phyloP scores from a whole-genome alignment of 1,140 invertebrate species.

The Macrocentrus cingulum region DNA sequence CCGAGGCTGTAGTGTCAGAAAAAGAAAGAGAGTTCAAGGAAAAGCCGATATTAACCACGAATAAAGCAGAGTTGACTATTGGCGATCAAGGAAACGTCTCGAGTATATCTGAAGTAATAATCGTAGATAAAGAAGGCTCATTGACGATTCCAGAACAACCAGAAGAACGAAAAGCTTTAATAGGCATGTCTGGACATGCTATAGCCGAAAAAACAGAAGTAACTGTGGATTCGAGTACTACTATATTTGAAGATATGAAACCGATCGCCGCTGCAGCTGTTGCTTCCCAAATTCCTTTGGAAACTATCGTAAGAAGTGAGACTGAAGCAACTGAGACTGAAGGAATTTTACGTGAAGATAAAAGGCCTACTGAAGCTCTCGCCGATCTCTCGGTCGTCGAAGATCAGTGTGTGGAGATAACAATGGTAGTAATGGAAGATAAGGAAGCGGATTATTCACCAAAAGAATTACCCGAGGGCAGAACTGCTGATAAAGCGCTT shows the following conservation, averaged over 20 bases:
- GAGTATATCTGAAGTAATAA: slow-evolving; percentile 52
- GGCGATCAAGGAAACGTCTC: slow-evolving; percentile 53
- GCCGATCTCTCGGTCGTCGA: slow-evolving; percentile 47
- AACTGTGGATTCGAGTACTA: slow-evolving; percentile 44
- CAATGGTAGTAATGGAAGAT: slow-evolving; percentile 50
- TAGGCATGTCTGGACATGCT: slow-evolving; percentile 50
- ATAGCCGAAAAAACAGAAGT: slow-evolving; percentile 57
- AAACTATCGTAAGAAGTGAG: slow-evolving; percentile 44
- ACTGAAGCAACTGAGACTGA: slow-evolving; percentile 48
- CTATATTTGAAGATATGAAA: slow-evolving; percentile 43
- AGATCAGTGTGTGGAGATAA: slow-evolving; percentile 47
- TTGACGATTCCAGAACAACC: slow-evolving; percentile 45
- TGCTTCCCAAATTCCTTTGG: slow-evolving; percentile 44
- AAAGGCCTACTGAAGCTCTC: slow-evolving; percentile 36
- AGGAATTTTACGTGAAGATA: slow-evolving; percentile 38
- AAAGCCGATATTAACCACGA: slow-evolving; percentile 39
- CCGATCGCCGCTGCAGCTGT: slow-evolving; percentile 39
- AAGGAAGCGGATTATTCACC: slow-evolving; percentile 55
- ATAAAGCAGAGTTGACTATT: slow-evolving; percentile 51
- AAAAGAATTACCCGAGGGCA: slow-evolving; percentile 41
- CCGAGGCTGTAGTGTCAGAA: slow-evolving; percentile 57
- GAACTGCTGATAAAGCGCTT: slow-evolving; percentile 42
- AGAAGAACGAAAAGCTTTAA: slow-evolving; percentile 40
- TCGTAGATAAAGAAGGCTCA: slow-evolving; percentile 58
- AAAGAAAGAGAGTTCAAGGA: slow-evolving; percentile 56